These are phyloP conservation scores for Petroica traversi DNA, from an alignment of 2,113 vertebrate genomes.

Conservation along the genomic window DNA sequence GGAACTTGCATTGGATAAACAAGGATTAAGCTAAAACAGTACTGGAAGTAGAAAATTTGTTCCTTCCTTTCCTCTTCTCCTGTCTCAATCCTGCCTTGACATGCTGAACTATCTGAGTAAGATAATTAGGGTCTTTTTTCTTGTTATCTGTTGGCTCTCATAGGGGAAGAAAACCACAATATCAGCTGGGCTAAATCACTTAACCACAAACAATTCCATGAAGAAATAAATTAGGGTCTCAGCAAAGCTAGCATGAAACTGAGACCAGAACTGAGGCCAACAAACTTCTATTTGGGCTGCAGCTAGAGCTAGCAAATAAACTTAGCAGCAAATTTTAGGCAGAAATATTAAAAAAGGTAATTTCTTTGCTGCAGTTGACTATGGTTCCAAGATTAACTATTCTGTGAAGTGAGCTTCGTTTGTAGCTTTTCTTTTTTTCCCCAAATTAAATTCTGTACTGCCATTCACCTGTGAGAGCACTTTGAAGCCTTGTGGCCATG, in stretches of 20 bases:
- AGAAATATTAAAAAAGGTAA: neutral
- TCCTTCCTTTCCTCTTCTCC: neutral
- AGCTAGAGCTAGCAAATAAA: neutral
- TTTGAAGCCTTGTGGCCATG: neutral
- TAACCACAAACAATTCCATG: neutral
- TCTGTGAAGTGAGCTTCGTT: neutral
- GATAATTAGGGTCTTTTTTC: neutral
- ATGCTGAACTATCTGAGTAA: neutral
- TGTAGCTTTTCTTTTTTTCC: neutral
- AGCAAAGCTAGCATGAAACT: neutral
- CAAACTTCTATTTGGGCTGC: neutral
- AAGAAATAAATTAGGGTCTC: neutral
- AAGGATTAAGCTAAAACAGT: neutral
- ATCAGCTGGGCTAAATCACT: neutral
- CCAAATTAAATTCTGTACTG: neutral
- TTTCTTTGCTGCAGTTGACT: neutral
- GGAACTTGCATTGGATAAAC: neutral
- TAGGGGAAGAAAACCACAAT: neutral
- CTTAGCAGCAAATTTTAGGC: neutral
- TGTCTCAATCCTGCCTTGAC: neutral
- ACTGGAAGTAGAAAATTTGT: neutral
- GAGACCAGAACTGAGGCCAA: neutral
- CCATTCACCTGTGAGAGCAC: neutral
- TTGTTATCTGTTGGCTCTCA: neutral
- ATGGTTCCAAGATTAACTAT: neutral